Evolutionary conservation across 2,797 vertebrate species (phyloP).

Genomic region (Micrastur ruficollis): DNA sequence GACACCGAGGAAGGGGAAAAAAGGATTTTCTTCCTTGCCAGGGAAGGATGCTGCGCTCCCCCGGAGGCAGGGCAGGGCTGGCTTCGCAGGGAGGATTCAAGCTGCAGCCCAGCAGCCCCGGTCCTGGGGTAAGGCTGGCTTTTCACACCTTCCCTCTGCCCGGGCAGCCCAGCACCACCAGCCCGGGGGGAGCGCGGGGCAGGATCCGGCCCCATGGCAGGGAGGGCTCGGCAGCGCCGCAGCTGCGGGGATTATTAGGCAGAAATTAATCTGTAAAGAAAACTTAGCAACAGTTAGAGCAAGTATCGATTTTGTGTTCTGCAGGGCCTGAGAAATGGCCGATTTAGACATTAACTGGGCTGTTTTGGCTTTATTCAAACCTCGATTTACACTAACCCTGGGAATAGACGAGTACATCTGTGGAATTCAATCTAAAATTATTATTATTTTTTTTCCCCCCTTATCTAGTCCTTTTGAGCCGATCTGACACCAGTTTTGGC

Average conservation of each 20-base stretch:
- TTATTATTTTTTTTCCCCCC: background rate
- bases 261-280: slow-evolving; percentile 34
- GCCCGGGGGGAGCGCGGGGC: background rate
- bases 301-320: slow-evolving; percentile 32
- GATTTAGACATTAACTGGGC: background rate
- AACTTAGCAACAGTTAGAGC: background rate
- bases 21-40: fast-evolving
- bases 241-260: background rate
- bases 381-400: background rate
- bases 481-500: background rate
- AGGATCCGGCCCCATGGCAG: fast-evolving
- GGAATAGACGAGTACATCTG: background rate
- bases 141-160: background rate
- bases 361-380: slow-evolving; percentile 21
- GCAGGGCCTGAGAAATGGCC: background rate
- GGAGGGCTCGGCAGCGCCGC: background rate
- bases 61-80: background rate
- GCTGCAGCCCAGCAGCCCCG: background rate
- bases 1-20: no score
- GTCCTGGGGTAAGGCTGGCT: background rate
- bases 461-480: slow-evolving; percentile 3
- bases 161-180: fast-evolving
- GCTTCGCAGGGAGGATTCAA: background rate
- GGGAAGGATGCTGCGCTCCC: background rate
- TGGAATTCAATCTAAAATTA: background rate